phyloP scores from a whole-genome alignment of 2,888 invertebrate genomes.

The Brachyopa scutellaris region DNA sequence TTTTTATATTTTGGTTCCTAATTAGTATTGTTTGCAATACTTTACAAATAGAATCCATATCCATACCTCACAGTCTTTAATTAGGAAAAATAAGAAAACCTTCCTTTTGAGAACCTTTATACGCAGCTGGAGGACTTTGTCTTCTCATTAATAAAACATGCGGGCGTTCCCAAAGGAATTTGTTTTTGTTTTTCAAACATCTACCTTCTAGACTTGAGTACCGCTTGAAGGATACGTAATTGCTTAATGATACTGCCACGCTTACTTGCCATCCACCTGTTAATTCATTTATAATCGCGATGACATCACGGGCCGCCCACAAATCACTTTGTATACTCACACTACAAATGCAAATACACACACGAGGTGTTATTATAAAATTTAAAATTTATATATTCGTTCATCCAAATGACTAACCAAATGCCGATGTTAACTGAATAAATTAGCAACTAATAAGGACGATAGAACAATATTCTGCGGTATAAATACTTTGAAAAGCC shows the following conservation, averaged over 20 bases:
- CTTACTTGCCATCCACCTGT: neutral
- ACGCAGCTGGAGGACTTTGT: too few species aligned
- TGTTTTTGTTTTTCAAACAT: too few species aligned
- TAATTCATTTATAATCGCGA: conserved; percentile 22
- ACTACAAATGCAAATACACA: too few species aligned
- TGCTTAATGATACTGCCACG: conserved; percentile 32
- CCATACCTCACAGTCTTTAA: too few species aligned
- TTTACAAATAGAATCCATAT: too few species aligned
- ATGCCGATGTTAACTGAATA: neutral
- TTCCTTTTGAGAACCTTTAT: too few species aligned
- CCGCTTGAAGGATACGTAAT: conserved; percentile 13
- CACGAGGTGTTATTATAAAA: neutral
- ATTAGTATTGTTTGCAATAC: too few species aligned
- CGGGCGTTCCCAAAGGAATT: too few species aligned
- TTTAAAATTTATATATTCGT: neutral
- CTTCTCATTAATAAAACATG: too few species aligned
- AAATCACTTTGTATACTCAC: neutral
- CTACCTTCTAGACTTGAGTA: too few species aligned
- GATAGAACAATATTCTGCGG: neutral
- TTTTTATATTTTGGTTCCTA: too few species aligned
- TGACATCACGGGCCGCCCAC: conserved; percentile 4
- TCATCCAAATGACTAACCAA: neutral
- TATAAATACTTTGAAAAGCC: conserved; percentile 12
- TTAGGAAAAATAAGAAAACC: too few species aligned
- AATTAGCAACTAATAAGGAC: neutral